Conservation (phyloP, 2,888 invertebrate species). For the Apotomis turbidana region DNA sequence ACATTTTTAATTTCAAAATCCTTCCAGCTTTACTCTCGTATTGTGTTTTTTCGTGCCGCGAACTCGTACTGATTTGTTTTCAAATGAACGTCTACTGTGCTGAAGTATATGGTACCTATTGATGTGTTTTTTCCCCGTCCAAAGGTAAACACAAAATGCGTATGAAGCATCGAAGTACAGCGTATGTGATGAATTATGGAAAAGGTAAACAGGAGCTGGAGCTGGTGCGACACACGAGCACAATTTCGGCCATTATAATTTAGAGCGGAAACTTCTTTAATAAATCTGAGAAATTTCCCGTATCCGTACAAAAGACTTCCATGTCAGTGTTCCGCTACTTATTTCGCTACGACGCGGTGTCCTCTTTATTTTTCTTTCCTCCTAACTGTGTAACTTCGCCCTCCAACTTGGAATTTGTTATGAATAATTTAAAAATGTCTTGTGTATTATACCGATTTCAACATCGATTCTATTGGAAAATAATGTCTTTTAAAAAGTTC, state of each 20-base stretch:
- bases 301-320: slow-evolving; percentile 57
- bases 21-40: slow-evolving; percentile 37
- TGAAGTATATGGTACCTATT: background rate
- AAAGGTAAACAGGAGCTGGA: slow-evolving; percentile 30
- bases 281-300: slow-evolving; percentile 59
- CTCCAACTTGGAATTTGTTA: slow-evolving; percentile 73
- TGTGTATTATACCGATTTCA: slow-evolving; percentile 62
- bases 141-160: slow-evolving; percentile 11
- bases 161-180: slow-evolving; percentile 7
- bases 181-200: slow-evolving; percentile 13
- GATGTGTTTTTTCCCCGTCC: slow-evolving; percentile 6
- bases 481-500: slow-evolving; percentile 41
- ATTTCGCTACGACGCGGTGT: slow-evolving; percentile 58
- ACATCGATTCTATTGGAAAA: slow-evolving; percentile 48
- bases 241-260: slow-evolving; percentile 53
- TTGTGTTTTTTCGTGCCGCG: slow-evolving; percentile 25
- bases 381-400: slow-evolving; percentile 57
- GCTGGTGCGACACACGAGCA: slow-evolving; percentile 29
- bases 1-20: slow-evolving; percentile 65
- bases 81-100: slow-evolving; percentile 7
- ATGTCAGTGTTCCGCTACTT: slow-evolving; percentile 65
- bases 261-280: slow-evolving; percentile 57
- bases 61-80: slow-evolving; percentile 23
- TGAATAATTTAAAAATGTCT: slow-evolving; percentile 75
- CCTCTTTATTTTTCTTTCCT: slow-evolving; percentile 65